Conservation (phyloP, 2,888 invertebrate species). For the Diaphora mendica region DNA sequence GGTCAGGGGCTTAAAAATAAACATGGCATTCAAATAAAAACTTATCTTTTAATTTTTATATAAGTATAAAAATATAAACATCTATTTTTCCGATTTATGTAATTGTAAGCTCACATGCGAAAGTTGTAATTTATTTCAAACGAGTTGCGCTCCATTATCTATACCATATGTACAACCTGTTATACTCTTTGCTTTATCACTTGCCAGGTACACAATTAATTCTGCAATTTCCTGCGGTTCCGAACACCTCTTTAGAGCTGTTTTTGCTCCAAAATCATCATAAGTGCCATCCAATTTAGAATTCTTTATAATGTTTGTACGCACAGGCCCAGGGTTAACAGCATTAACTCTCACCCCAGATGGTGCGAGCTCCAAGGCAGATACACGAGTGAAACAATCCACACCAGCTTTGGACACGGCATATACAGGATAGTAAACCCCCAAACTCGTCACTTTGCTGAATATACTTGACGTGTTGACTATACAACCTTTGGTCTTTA, state of each 20-base stretch:
- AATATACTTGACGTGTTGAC: constrained; percentile 22
- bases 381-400: constrained; percentile 90
- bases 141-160: constrained; percentile 47
- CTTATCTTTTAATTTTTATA: too few species aligned
- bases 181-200: constrained; percentile 55
- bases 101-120: neutral
- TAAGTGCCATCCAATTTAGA: constrained; percentile 58
- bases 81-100: neutral
- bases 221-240: constrained; percentile 57
- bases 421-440: constrained; percentile 24
- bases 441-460: neutral
- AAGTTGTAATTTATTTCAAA: neutral
- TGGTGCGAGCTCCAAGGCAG: constrained; percentile 88
- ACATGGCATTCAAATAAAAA: neutral
- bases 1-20: neutral
- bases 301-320: constrained; percentile 60
- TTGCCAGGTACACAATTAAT: constrained; percentile 54
- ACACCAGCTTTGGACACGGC: constrained; percentile 69
- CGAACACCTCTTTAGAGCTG: constrained; percentile 50
- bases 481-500: constrained; percentile 24
- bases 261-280: constrained; percentile 50
- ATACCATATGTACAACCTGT: constrained; percentile 50
- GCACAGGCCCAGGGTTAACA: constrained; percentile 90
- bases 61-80: neutral
- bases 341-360: constrained; percentile 89